Conservation (phyloP, 2,888 invertebrate genomes). For the Athalia cordata region DNA sequence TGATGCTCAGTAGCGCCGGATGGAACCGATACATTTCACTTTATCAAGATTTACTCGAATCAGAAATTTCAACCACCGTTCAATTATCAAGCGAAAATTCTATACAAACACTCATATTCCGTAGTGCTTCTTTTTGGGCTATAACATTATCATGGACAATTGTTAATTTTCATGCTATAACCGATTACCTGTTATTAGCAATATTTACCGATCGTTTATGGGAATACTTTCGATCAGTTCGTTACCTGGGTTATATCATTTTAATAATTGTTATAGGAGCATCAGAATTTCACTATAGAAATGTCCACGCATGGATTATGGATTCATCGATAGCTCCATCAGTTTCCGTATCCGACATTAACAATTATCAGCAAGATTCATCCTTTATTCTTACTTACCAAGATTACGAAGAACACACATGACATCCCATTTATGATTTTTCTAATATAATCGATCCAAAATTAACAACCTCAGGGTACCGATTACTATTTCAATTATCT, state of each 20-base stretch:
- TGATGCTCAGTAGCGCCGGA: conserved; percentile 84
- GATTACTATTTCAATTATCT: not conserved
- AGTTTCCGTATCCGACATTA: not conserved
- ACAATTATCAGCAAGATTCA: not conserved
- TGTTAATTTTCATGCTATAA: conserved; percentile 85
- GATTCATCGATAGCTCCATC: not conserved
- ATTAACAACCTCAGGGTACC: not conserved
- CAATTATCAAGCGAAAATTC: conserved; percentile 71
- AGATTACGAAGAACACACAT: not conserved
- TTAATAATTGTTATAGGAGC: conserved; percentile 81
- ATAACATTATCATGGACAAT: conserved; percentile 86
- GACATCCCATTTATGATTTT: not conserved
- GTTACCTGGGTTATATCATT: conserved; percentile 83
- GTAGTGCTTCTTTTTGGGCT: conserved; percentile 84
- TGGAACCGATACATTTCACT: conserved; percentile 91
- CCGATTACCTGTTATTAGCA: conserved; percentile 84
- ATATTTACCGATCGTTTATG: conserved; percentile 89
- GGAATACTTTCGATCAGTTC: conserved; percentile 83
- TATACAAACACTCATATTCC: conserved; percentile 79
- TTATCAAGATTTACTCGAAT: conserved; percentile 86
- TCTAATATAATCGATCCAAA: not conserved
- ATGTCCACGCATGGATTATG: conserved; percentile 66
- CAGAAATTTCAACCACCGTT: conserved; percentile 64
- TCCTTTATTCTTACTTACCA: no score
- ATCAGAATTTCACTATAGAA: conserved; percentile 83